Conservation (phyloP, 2,797 vertebrate genomes). For the Pangasius krempfi region DNA sequence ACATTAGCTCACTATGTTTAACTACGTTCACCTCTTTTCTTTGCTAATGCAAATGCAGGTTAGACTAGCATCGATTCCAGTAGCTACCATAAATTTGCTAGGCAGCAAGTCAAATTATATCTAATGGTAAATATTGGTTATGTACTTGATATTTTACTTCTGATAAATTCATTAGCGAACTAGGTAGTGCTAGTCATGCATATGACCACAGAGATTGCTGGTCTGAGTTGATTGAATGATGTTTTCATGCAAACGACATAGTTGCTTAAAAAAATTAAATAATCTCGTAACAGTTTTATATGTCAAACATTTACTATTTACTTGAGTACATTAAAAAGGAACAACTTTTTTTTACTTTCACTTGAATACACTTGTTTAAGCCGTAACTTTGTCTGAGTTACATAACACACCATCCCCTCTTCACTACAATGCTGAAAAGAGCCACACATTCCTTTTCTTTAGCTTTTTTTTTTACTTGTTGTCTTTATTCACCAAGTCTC, state of each 20-base stretch:
- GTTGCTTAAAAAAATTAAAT: neutral
- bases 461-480: neutral
- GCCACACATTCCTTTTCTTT: neutral
- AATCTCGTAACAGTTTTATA: neutral
- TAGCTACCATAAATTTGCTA: neutral
- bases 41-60: neutral
- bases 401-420: neutral
- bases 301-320: neutral
- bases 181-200: neutral
- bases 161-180: neutral
- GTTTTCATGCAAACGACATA: neutral
- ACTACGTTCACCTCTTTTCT: neutral
- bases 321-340: neutral
- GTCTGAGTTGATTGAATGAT: neutral
- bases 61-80: neutral
- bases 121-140: neutral
- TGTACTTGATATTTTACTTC: neutral
- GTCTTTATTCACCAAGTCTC: slow-evolving; percentile 11
- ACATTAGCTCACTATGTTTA: neutral
- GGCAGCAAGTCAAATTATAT: neutral
- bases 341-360: neutral
- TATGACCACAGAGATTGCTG: neutral
- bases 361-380: neutral
- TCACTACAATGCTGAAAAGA: neutral
- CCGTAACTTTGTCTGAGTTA: neutral